Evolutionary conservation across 2,797 vertebrate species (phyloP), one percentile per base, ranked within the genome.

Genomic region (Mus caroli): DNA sequence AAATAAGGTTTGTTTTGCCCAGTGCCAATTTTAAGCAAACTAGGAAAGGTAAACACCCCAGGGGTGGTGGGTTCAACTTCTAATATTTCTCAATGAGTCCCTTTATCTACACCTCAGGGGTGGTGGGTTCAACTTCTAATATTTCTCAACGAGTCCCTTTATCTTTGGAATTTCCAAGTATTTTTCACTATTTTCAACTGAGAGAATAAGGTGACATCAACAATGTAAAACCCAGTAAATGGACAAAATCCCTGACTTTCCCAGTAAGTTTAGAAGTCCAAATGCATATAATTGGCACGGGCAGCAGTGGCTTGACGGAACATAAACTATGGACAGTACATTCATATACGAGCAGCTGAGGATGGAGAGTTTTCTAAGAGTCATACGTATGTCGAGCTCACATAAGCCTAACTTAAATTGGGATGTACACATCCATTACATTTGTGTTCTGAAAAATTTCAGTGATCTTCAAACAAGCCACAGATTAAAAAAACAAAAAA

Each of bases 311-410:
- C 69, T 91, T 91, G 93, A 97, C 34, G 3, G 67, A 71, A 71
- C 31, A 90, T 90, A 94, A 78, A 37, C 96, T 94, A 98, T 56
- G 94, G 91, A 98, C 94, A 54, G 85, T 64, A 43, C 95, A 98
- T 96, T 98, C 98, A 98, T 98, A 98, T 97, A 98, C 92, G 96
- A 98, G 97, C 98, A 98, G 98, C 96, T 58, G 85, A 97, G 64
- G 50, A 71, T 75, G 0, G 0, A 91, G 58, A 88, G 34, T 95
- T 91, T 93, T 56, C 83, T 95, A 95, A 10, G 58, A 11, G 79
- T 83, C 75, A 80, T 0, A 93, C 43, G 1, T 56, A 93, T 56
- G 1, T 60, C 83, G 93, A 85, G 54, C 73, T 95, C 31, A 90
- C 15, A 31, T 15, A 95, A 79, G 31, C 50, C 46, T 93, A 96